Evolutionary conservation across 2,888 invertebrate genomes (phyloP).

Genomic region (Mongoloraphidia duomilia): DNA sequence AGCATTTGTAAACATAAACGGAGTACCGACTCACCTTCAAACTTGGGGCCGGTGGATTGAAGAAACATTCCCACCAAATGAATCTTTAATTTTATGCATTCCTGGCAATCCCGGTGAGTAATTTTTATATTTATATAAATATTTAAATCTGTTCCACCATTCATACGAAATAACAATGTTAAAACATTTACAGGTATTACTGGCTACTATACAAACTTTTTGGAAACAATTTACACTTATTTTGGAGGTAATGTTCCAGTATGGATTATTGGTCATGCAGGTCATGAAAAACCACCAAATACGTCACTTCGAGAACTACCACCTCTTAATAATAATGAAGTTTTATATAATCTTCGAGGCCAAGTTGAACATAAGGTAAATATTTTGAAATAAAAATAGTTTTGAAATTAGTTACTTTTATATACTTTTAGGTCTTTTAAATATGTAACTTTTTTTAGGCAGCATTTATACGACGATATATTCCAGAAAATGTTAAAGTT

Average conservation of each 20-base stretch:
- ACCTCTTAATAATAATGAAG: conserved; percentile 35
- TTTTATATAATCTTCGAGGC: conserved; percentile 58
- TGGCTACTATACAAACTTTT: conserved; percentile 66
- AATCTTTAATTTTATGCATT: conserved; percentile 57
- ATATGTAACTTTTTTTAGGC: conserved; percentile 25
- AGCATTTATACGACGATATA: conserved; percentile 55
- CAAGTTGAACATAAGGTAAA: conserved; percentile 64
- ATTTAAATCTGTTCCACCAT: neutral
- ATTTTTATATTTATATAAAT: neutral
- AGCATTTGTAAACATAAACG: conserved; percentile 40
- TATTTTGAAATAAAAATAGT: conserved; percentile 7
- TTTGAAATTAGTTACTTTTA: neutral
- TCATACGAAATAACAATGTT: neutral
- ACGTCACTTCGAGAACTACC: conserved; percentile 34
- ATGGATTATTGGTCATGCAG: conserved; percentile 70
- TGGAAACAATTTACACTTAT: conserved; percentile 44
- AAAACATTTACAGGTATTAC: conserved; percentile 36
- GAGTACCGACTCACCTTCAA: conserved; percentile 55
- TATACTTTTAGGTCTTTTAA: conserved; percentile 17
- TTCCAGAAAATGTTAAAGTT: conserved; percentile 57
- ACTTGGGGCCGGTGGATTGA: conserved; percentile 58
- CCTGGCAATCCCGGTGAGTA: conserved; percentile 66
- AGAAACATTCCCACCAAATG: conserved; percentile 36
- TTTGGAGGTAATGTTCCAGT: conserved; percentile 48
- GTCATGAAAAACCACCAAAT: conserved; percentile 57